phyloP scores from a whole-genome alignment of 2,797 vertebrate species.

The Mus spretus region DNA sequence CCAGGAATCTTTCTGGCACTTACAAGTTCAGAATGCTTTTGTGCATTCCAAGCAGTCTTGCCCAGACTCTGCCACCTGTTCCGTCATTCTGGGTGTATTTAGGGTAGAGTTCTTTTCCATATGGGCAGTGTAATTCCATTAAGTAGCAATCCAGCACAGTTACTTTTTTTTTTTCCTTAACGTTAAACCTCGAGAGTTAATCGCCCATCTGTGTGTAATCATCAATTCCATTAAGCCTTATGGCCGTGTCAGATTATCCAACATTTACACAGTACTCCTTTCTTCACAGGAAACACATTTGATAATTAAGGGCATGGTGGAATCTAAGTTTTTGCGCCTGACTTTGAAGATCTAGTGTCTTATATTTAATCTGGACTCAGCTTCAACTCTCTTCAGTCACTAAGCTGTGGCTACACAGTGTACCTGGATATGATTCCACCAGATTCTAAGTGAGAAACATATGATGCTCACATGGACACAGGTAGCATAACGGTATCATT shows the following conservation, averaged over 20 bases:
- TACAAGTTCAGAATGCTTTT: conserved; percentile 89
- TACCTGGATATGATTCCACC: neutral
- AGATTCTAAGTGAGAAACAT: conserved; percentile 52
- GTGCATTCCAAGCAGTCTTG: conserved; percentile 91
- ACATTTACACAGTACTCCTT: conserved; percentile 89
- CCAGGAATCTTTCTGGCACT: conserved; percentile 88
- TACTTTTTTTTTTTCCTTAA: conserved; percentile 87
- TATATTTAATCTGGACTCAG: conserved; percentile 61
- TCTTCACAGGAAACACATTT: conserved; percentile 89
- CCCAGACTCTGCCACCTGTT: conserved; percentile 92
- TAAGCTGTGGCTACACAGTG: conserved; percentile 21
- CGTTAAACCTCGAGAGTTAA: conserved; percentile 92
- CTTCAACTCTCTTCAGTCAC: neutral
- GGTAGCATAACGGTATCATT: neutral
- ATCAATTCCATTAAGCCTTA: conserved; percentile 93
- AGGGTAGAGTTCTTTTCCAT: conserved; percentile 92
- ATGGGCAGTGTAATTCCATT: conserved; percentile 92
- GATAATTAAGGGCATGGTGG: conserved; percentile 86
- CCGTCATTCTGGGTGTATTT: conserved; percentile 91
- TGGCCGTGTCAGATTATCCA: conserved; percentile 93
- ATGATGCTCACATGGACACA: neutral
- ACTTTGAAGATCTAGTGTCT: conserved; percentile 68
- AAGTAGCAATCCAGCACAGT: conserved; percentile 91
- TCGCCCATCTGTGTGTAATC: conserved; percentile 93
- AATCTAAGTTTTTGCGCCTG: conserved; percentile 84